Evolutionary conservation across 2,888 invertebrate genomes (phyloP).

Genomic region (Sabatieria punctata): DNA sequence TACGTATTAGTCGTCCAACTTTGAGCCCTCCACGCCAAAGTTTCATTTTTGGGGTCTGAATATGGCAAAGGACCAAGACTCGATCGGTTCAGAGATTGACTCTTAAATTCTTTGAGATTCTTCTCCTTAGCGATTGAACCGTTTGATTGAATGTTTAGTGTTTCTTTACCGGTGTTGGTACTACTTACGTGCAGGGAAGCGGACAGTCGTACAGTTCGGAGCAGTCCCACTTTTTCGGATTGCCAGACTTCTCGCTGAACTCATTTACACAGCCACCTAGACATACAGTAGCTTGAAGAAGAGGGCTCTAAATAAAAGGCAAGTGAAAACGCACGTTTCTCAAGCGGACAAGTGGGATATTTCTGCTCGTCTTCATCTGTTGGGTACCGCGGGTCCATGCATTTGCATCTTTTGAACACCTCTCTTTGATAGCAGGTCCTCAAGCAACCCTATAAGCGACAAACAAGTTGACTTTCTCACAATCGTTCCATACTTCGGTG

Average conservation of each 20-base stretch:
- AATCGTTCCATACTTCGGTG: background rate
- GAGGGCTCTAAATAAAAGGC: no score
- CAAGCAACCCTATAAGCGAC: constrained; percentile 6
- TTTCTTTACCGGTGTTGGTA: no score
- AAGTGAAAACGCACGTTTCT: constrained; percentile 5
- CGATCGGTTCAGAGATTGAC: no score
- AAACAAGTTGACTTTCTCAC: no score
- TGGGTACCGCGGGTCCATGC: constrained; percentile 8
- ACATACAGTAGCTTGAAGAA: no score
- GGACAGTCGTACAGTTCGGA: constrained; percentile 12
- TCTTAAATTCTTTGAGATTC: no score
- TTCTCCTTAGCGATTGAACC: no score
- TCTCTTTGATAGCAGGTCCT: constrained; percentile 10
- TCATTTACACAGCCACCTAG: constrained; percentile 10
- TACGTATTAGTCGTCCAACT: no score
- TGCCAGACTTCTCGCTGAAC: constrained; percentile 3
- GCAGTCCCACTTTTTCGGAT: constrained; percentile 9
- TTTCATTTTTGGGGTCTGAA: no score
- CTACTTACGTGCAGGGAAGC: constrained; percentile 1
- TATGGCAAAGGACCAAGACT: no score
- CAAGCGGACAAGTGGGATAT: background rate
- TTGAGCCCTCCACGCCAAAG: no score
- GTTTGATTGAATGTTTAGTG: no score
- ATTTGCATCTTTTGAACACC: constrained; percentile 3
- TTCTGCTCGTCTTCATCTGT: background rate